These are phyloP conservation scores for Campoplex nolae DNA, from an alignment of 2,888 invertebrate species.

Conservation along the genomic window DNA sequence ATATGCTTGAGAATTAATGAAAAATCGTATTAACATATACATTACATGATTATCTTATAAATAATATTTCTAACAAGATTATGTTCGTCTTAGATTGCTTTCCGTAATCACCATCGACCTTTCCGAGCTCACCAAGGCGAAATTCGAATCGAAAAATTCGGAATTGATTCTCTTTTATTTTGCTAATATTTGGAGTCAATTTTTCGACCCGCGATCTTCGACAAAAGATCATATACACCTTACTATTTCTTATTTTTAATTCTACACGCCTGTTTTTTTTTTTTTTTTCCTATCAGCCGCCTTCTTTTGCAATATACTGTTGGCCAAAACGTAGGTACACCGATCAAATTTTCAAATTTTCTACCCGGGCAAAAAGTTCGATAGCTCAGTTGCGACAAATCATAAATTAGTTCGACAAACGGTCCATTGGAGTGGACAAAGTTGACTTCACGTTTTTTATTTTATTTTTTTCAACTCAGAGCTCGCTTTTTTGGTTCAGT, in stretches of 20 bases:
- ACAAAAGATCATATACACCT: conserved; percentile 77
- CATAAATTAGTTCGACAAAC: too few species aligned
- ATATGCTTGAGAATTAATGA: conserved; percentile 42
- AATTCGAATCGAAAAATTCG: conserved; percentile 38
- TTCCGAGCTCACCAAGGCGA: conserved; percentile 70
- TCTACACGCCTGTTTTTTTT: conserved; percentile 56
- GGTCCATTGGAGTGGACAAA: too few species aligned
- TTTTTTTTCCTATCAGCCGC: conserved; percentile 30
- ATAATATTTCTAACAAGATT: conserved; percentile 83
- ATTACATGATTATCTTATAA: conserved; percentile 81
- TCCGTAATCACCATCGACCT: conserved; percentile 81
- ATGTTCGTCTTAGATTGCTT: conserved; percentile 83
- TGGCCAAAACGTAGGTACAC: too few species aligned
- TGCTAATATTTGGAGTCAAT: conserved; percentile 46
- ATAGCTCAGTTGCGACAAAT: too few species aligned
- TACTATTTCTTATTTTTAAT: conserved; percentile 72
- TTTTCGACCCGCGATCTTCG: conserved; percentile 70
- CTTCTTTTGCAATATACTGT: conserved; percentile 17
- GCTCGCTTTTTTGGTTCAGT: too few species aligned
- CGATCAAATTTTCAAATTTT: too few species aligned
- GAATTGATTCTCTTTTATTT: neutral
- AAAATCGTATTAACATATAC: conserved; percentile 76
- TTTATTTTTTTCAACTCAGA: too few species aligned
- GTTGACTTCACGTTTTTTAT: too few species aligned
- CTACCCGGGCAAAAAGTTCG: too few species aligned